These are phyloP conservation scores for Uria lomvia DNA, from an alignment of 2,113 vertebrate genomes.

Conservation along the genomic window DNA sequence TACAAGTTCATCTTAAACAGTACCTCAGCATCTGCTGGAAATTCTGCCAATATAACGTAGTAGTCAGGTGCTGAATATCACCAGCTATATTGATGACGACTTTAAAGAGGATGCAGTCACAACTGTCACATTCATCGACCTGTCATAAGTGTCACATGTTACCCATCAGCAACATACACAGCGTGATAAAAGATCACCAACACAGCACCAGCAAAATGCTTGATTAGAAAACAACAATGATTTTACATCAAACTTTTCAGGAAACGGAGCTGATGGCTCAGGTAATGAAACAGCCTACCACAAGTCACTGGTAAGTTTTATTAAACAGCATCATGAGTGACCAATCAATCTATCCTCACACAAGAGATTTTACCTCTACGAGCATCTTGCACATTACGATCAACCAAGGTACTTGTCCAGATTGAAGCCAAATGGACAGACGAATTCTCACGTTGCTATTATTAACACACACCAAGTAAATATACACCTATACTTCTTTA, in stretches of 20 bases:
- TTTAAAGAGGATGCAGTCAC: background rate
- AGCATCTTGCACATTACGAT: background rate
- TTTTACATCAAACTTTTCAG: background rate
- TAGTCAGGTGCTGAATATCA: background rate
- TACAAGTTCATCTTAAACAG: background rate
- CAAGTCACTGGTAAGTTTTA: background rate
- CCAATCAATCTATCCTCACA: background rate
- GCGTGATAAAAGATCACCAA: background rate
- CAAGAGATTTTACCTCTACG: background rate
- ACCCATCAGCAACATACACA: background rate
- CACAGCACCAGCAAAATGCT: background rate
- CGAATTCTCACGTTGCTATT: background rate
- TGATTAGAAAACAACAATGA: background rate
- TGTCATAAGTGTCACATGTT: accelerated
- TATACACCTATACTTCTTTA: background rate
- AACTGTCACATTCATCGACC: background rate
- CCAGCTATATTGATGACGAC: accelerated
- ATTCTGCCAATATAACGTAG: background rate
- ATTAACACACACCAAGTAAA: background rate
- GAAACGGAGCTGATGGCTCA: background rate
- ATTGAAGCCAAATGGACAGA: background rate
- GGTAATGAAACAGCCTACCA: background rate
- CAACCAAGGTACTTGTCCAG: background rate
- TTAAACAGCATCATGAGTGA: background rate
- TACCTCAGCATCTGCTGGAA: background rate